Percentiles rank a stretch among this genome's conserved stretches.
Conservation (phyloP, 2,113 vertebrate species). For the Siniperca knerii region DNA sequence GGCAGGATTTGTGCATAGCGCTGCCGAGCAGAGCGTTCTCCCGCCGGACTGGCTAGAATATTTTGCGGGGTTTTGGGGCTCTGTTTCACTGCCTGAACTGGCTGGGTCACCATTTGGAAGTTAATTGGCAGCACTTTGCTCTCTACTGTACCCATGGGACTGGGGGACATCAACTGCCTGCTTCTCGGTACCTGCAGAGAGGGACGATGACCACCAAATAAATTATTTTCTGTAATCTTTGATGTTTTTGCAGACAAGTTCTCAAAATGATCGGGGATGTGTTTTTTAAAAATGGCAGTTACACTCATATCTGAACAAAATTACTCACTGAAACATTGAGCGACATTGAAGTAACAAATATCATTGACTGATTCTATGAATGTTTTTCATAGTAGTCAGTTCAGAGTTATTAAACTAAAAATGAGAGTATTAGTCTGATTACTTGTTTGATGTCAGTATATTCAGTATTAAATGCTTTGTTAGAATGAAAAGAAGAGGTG, state of each 20-base stretch:
- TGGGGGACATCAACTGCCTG: constrained; percentile 92
- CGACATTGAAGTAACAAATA: background rate
- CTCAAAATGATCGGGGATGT: too few relatives aligned
- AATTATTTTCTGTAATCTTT: too few relatives aligned
- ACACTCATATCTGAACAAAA: too few relatives aligned
- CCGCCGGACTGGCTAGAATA: constrained; percentile 87
- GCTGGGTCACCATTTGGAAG: constrained; percentile 96
- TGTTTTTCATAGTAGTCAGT: background rate
- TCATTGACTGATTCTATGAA: background rate
- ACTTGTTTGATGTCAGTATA: background rate
- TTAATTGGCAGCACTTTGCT: constrained; percentile 95
- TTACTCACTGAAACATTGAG: too few relatives aligned
- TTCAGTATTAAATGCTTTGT: background rate
- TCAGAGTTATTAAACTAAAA: background rate
- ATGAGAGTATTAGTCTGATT: background rate
- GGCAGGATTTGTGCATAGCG: constrained; percentile 97
- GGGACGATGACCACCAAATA: too few relatives aligned
- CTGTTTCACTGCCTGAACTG: constrained; percentile 93
- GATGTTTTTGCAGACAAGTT: too few relatives aligned
- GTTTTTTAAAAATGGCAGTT: too few relatives aligned
- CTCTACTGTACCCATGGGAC: constrained; percentile 89
- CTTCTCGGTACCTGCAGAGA: constrained; percentile 89
- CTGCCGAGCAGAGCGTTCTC: constrained; percentile 92
- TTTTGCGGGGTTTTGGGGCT: constrained; percentile 92
- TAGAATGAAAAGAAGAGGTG: background rate